Evolutionary conservation across 1,140 invertebrate genomes (phyloP).

Genomic region (Proales similis): DNA sequence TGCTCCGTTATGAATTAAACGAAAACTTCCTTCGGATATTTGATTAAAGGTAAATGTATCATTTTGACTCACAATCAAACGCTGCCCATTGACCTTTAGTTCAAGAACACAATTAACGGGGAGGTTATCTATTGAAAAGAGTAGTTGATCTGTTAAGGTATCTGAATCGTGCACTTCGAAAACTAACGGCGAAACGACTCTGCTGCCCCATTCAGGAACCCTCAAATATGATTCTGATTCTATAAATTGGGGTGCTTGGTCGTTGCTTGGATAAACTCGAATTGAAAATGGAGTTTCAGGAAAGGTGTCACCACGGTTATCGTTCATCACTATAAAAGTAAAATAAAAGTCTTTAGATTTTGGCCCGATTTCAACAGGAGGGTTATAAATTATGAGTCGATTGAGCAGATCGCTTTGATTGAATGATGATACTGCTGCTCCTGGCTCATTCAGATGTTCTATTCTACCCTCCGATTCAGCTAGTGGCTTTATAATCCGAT

Average conservation of each 20-base stretch:
- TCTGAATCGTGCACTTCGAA: constrained; percentile 27
- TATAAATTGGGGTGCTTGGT: constrained; percentile 9
- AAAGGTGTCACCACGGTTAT: constrained; percentile 32
- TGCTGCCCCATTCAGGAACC: constrained; percentile 16
- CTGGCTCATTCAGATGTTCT: constrained; percentile 11
- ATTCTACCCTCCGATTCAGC: constrained; percentile 18
- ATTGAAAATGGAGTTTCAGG: constrained; percentile 30
- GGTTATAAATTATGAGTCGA: constrained; percentile 20
- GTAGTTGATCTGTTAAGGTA: constrained; percentile 2
- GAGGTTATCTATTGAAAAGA: constrained; percentile 26
- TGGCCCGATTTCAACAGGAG: constrained; percentile 7
- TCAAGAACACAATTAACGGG: constrained; percentile 19
- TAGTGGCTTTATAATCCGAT: constrained; percentile 24
- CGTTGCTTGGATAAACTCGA: constrained; percentile 17
- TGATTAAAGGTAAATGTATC: constrained; percentile 27
- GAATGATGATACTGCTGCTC: constrained; percentile 12
- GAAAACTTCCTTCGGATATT: constrained; percentile 16
- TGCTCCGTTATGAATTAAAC: constrained; percentile 34
- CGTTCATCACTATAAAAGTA: constrained; percentile 31
- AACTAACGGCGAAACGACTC: neutral
- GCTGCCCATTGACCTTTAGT: constrained; percentile 10
- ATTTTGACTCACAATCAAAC: constrained; percentile 10
- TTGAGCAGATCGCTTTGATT: constrained; percentile 27
- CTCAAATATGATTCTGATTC: constrained; percentile 5
- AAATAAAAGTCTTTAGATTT: constrained; percentile 35